phyloP scores from a whole-genome alignment of 2,888 invertebrate genomes.

The Atrina japonica region DNA sequence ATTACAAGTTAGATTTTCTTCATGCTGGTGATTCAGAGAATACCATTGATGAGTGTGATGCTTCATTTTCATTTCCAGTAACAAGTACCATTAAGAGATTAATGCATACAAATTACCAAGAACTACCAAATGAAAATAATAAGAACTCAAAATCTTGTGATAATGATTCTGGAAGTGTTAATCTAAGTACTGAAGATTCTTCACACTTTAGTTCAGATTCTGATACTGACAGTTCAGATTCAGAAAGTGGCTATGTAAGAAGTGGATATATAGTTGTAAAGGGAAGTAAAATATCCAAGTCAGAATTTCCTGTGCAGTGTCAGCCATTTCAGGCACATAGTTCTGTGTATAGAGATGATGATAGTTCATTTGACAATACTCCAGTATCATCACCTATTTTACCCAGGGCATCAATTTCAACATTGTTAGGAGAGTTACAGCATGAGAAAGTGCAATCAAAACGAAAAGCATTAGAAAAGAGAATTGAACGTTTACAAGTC shows the following conservation, averaged over 20 bases:
- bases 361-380: slow-evolving; percentile 55
- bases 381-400: slow-evolving; percentile 64
- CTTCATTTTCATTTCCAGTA: slow-evolving; percentile 1
- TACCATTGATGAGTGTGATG: slow-evolving; percentile 16
- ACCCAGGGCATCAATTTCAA: slow-evolving; percentile 47
- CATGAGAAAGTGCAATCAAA: slow-evolving; percentile 60
- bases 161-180: slow-evolving; percentile 1
- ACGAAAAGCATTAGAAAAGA: slow-evolving; percentile 72
- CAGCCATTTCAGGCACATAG: background rate
- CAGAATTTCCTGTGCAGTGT: slow-evolving; percentile 16
- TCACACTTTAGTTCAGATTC: slow-evolving; percentile 20
- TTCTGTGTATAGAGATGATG: slow-evolving; percentile 14
- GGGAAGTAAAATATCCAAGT: slow-evolving; percentile 32
- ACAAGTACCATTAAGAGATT: slow-evolving; percentile 6
- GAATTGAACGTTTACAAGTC: slow-evolving; percentile 71
- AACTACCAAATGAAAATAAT: slow-evolving; percentile 14
- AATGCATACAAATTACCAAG: slow-evolving; percentile 1
- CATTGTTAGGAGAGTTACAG: slow-evolving; percentile 55
- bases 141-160: background rate
- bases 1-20: background rate
- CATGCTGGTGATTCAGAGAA: background rate
- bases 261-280: slow-evolving; percentile 52
- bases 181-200: background rate
- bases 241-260: slow-evolving; percentile 59
- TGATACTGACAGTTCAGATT: slow-evolving; percentile 57